A percentile compares a stretch with the other conserved stretches of the same genome.
phyloP scores from a whole-genome alignment of 2,113 vertebrate species.

The Paramormyrops kingsleyae region DNA sequence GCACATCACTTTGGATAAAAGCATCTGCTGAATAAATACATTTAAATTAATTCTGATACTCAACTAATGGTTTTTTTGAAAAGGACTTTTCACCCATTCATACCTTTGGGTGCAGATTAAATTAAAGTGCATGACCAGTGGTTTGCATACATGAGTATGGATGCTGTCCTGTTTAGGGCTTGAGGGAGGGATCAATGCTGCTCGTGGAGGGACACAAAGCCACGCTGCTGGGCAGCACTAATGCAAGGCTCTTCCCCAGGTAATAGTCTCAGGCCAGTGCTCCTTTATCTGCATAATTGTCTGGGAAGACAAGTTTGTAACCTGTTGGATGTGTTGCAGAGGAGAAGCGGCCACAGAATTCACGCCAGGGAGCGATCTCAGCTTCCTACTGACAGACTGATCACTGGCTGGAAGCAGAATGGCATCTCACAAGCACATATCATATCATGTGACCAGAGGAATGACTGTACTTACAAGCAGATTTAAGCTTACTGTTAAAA shows the following conservation, averaged over 20 bases:
- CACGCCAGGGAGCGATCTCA: slow-evolving; percentile 71
- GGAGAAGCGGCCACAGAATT: slow-evolving; percentile 64
- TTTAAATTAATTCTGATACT: not conserved
- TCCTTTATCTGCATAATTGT: not conserved
- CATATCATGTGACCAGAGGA: not conserved
- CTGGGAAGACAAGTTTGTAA: not conserved
- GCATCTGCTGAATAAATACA: not conserved
- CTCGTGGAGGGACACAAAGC: slow-evolving; percentile 75
- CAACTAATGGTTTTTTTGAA: not conserved
- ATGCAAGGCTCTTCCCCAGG: slow-evolving; percentile 72
- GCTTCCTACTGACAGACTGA: slow-evolving; percentile 61
- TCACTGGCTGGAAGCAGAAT: slow-evolving; percentile 25
- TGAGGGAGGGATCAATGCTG: slow-evolving; percentile 74
- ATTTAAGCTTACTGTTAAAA: not conserved
- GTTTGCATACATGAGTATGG: not conserved
- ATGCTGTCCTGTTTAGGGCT: slow-evolving; percentile 51
- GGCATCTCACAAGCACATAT: not conserved
- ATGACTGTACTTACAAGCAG: not conserved
- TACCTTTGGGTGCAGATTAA: not conserved
- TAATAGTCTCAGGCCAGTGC: slow-evolving; percentile 36
- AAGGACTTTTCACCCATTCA: not conserved
- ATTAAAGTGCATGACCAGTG: not conserved
- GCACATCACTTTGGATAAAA: not conserved
- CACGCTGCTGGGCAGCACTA: slow-evolving; percentile 67
- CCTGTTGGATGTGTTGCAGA: slow-evolving; percentile 42